Base-by-base conservation (phyloP, 2,888 invertebrate species). In the Hypercompe scribonia region DNA sequence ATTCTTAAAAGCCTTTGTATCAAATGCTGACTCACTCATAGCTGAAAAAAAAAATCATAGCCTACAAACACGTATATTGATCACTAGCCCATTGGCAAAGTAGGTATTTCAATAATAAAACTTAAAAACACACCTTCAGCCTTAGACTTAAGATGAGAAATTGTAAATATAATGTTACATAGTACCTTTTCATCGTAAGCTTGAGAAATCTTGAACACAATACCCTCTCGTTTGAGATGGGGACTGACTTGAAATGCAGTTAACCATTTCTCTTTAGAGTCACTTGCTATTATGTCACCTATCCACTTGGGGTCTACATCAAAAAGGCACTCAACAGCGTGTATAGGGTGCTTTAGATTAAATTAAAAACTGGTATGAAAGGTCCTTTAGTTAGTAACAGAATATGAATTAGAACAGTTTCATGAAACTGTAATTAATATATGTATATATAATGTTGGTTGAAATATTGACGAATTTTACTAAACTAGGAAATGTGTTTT, bases 401-500 rank as follows among this genome's bases (percentile, higher is more conserved):
- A 58, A 28, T 28, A 28, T 18, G 31, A 31, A 18, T 54, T 18
- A 11, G 28, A 58, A 31, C 28, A 58, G 28, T 28, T 31, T 5
- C 28, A 58, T 31, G 28, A 4, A 28, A 11, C 13, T n/a, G 2
- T 8, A 2, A 2, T 11, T 58, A n/a, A 13, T 50, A n/a, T 50
- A 24, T 10, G 24, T 1, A 54, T 54, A 24, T 50, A 58, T n/a
- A 58, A n/a, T 54, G 18, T 24, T 58, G 72, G 75, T 84, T 81
- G 75, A 76, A 75, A 71, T 73, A 77, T 74, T 74, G 58, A 82
- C 66, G 69, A 74, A 74, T 72, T 71, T 71, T 70, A 71, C 36
- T 46, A 54, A n/a, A 50, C 34, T n/a, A n/a, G n/a, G n/a, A n/a
- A n/a, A n/a, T n/a, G n/a, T n/a, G n/a, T n/a, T n/a, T n/a, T n/a